Conservation (phyloP, 2,113 vertebrate genomes). For the Puma concolor region DNA sequence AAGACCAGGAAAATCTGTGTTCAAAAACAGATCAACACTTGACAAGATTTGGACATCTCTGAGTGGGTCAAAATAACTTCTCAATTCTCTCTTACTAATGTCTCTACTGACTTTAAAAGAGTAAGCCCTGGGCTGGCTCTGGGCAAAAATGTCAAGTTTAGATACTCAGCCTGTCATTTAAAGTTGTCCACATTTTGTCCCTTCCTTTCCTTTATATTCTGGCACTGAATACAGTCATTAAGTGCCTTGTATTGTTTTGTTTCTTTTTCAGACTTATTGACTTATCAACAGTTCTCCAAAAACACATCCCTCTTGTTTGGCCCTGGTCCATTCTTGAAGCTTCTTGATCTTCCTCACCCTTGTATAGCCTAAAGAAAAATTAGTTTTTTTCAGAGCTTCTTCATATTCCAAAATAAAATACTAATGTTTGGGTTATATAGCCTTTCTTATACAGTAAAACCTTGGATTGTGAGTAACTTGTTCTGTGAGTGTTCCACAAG, state of each 20-base stretch:
- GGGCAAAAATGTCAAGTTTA: not conserved
- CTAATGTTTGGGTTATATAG: not conserved
- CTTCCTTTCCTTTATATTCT: not conserved
- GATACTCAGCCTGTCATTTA: not conserved
- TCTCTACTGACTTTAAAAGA: slow-evolving; percentile 1
- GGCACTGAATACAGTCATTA: not conserved
- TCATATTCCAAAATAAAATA: not conserved
- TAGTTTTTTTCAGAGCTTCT: not conserved
- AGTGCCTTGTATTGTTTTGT: not conserved
- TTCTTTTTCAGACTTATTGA: not conserved
- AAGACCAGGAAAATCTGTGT: not conserved
- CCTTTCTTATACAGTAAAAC: not conserved
- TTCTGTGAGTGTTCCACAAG: too few relatives aligned
- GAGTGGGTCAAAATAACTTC: not conserved
- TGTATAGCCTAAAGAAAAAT: not conserved
- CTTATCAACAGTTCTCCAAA: not conserved
- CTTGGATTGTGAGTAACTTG: too few relatives aligned
- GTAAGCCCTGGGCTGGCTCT: not conserved
- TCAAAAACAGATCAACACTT: not conserved
- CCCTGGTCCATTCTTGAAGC: not conserved
- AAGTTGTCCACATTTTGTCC: not conserved
- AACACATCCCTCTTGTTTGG: not conserved
- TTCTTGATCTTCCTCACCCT: not conserved
- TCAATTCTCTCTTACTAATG: not conserved
- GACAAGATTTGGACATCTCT: slow-evolving; percentile 1